Base-by-base conservation (phyloP, 2,888 invertebrate species). In the Folsomia candida region DNA sequence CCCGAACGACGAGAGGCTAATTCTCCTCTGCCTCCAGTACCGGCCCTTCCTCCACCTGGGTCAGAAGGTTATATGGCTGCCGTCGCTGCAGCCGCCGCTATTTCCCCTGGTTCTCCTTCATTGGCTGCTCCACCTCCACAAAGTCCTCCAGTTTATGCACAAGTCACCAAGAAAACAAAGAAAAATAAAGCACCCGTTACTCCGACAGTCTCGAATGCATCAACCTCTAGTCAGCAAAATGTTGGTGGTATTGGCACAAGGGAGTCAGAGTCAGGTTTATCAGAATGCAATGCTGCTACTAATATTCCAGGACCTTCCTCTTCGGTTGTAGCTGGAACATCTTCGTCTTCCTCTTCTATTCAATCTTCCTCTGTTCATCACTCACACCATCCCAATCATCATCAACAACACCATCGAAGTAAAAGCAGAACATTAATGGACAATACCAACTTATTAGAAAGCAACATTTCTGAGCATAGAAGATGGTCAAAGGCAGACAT, bases 1-100 rank as follows among this genome's bases (percentile, higher is more conserved):
- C 93, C 93, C 0, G 93, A 94, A 83, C 92, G 93, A 84, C 87
- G 94, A 1, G 92, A 92, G 83, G 93, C 93, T 0, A 94, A 94
- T 83, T 93, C 93, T 0, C 94, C 93, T 0, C 83, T 93, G 28
- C 93, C 93, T 3, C 93, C 93, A 2, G 91, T 92, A 1, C 91
- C 91, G 81, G 83, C 87, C 25, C 64, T 77, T 79, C 63, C 77
- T 68, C 29, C 69, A 26, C 86, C 86, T 57, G 18, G 67, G 22
- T 69, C 69, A 26, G 69, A 65, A 6, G 72, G 69, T n/a, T n/a
- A n/a, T n/a, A n/a, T n/a, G n/a, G n/a, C n/a, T n/a, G n/a, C n/a
- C n/a, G n/a, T n/a, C n/a, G n/a, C n/a, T 4, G 51, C 57, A 14
- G 1, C 59, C 4, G 11, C 58, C 4, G 11, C 59, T 24, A 29